Evolutionary conservation across 2,113 vertebrate genomes (phyloP).

Genomic region (Mirounga angustirostris): DNA sequence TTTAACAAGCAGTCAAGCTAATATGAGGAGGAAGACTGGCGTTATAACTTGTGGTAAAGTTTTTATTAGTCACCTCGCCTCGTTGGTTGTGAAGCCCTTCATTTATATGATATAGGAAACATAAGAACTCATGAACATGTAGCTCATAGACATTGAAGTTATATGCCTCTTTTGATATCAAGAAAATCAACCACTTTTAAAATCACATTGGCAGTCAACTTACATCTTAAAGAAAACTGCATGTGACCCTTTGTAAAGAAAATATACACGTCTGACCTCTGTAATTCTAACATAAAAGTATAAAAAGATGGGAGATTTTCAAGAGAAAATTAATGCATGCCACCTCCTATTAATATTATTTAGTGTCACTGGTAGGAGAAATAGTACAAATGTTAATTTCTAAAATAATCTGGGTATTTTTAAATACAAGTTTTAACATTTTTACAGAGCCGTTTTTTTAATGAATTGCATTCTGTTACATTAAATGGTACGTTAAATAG

Average conservation of each 20-base stretch:
- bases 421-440: background rate
- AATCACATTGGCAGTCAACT: background rate
- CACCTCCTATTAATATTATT: background rate
- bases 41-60: background rate
- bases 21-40: background rate
- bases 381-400: background rate
- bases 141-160: background rate
- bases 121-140: background rate
- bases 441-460: background rate
- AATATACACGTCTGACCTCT: background rate
- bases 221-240: background rate
- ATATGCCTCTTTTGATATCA: background rate
- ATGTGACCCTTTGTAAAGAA: background rate
- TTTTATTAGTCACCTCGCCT: background rate
- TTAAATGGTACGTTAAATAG: background rate
- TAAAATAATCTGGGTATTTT: slow-evolving; percentile 34
- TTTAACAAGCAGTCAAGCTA: background rate
- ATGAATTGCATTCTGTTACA: background rate
- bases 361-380: background rate
- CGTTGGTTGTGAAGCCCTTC: background rate
- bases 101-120: background rate
- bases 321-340: background rate
- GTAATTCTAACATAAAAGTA: background rate
- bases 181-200: background rate
- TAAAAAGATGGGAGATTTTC: background rate